Conservation (phyloP, 2,797 vertebrate species). For the Eremophila alpestris region DNA sequence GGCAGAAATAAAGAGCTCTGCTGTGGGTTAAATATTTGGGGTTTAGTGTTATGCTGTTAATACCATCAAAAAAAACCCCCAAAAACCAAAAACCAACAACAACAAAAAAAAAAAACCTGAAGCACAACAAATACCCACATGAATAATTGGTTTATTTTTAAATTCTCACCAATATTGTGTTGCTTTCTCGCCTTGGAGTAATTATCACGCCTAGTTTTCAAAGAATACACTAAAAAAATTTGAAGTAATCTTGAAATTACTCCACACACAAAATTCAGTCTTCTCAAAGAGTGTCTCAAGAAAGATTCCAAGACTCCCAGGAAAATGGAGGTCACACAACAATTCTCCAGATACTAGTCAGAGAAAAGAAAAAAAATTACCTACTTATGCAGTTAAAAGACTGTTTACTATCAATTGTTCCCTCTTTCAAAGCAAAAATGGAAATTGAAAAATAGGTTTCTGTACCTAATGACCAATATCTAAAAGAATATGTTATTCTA, state of each 20-base stretch:
- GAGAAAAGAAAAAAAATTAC: not conserved
- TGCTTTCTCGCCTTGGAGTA: not conserved
- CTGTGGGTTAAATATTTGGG: not conserved
- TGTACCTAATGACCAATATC: not conserved
- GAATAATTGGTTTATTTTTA: not conserved
- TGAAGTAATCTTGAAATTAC: not conserved
- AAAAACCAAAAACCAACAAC: no score
- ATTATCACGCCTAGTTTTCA: not conserved
- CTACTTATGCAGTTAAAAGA: not conserved
- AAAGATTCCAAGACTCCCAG: not conserved
- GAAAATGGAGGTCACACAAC: not conserved
- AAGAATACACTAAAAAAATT: not conserved
- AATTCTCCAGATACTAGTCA: not conserved
- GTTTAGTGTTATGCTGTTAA: not conserved
- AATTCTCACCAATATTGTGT: not conserved
- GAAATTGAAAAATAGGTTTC: not conserved
- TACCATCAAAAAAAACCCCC: rapidly evolving
- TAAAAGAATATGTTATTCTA: not conserved
- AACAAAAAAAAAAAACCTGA: not conserved
- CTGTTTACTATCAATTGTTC: not conserved
- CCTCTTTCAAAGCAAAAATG: not conserved
- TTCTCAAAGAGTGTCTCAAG: not conserved
- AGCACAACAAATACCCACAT: not conserved
- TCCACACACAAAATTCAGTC: not conserved
- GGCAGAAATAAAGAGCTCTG: not conserved